phyloP scores from a whole-genome alignment of 2,888 invertebrate species.

The Tiliacea citrago region DNA sequence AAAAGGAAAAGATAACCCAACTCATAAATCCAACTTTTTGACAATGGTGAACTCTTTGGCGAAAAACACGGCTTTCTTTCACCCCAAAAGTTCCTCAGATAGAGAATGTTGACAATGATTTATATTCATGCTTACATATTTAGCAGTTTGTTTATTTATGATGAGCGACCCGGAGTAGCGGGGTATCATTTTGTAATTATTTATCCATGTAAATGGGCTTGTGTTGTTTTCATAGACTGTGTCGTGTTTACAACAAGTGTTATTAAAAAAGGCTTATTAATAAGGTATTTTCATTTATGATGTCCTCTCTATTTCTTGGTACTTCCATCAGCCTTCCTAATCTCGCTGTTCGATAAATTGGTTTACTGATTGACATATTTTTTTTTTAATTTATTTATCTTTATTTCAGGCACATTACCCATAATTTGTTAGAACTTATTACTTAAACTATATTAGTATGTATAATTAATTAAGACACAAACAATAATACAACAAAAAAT shows the following conservation, averaged over 20 bases:
- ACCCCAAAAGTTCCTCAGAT: constrained; percentile 25
- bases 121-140: constrained; percentile 59
- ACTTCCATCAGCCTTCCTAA: not conserved
- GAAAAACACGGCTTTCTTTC: constrained; percentile 36
- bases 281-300: not conserved
- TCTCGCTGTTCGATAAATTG: not conserved
- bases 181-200: constrained; percentile 62
- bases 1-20: constrained; percentile 20
- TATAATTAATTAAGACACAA: no score
- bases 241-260: constrained; percentile 28
- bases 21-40: constrained; percentile 45
- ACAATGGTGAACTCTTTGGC: constrained; percentile 33
- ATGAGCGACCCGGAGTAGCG: constrained; percentile 45
- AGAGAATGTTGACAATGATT: constrained; percentile 61
- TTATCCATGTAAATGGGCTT: constrained; percentile 54
- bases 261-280: constrained; percentile 7
- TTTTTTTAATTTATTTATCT: no score
- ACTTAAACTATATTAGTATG: no score
- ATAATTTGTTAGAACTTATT: no score
- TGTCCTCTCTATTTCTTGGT: not conserved
- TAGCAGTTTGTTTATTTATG: constrained; percentile 59
- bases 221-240: constrained; percentile 41
- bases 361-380: no score
- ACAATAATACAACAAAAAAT: no score
- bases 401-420: no score